phyloP scores from a whole-genome alignment of 2,888 invertebrate species.

The Xanthostigma xanthostigma region DNA sequence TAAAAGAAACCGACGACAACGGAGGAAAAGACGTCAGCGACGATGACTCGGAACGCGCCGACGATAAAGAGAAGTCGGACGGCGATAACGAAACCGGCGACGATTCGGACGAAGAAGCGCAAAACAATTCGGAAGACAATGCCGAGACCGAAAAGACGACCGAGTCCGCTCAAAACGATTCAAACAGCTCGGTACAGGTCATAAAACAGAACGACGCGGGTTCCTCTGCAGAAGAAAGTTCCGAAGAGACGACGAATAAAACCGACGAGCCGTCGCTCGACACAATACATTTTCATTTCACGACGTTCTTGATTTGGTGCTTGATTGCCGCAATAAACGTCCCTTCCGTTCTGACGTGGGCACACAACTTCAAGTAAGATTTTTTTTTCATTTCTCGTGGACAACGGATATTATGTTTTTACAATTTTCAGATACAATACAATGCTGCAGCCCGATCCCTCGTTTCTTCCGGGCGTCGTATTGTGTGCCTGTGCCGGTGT shows the following conservation, averaged over 20 bases:
- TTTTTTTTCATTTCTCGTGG: background rate
- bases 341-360: constrained; percentile 65
- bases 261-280: constrained; percentile 20
- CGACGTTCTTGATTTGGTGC: constrained; percentile 53
- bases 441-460: constrained; percentile 44
- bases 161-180: constrained; percentile 16
- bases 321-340: constrained; percentile 49
- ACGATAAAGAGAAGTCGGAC: constrained; percentile 12
- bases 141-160: constrained; percentile 7
- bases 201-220: constrained; percentile 12
- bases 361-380: constrained; percentile 60
- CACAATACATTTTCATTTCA: constrained; percentile 56
- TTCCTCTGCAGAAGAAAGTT: constrained; percentile 12
- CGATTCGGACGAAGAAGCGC: constrained; percentile 1
- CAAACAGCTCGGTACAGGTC: constrained; percentile 13
- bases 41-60: constrained; percentile 14
- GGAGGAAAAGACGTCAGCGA: constrained; percentile 9
- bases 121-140: constrained; percentile 10
- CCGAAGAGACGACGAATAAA: constrained; percentile 15
- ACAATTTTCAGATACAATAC: constrained; percentile 33
- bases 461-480: constrained; percentile 38
- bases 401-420: too few species aligned
- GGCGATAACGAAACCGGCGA: constrained; percentile 9
- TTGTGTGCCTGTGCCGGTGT: constrained; percentile 42
- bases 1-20: constrained; percentile 2